Evolutionary conservation across 1,140 invertebrate genomes (phyloP).

Genomic region (Neoseiulus cucumeris): DNA sequence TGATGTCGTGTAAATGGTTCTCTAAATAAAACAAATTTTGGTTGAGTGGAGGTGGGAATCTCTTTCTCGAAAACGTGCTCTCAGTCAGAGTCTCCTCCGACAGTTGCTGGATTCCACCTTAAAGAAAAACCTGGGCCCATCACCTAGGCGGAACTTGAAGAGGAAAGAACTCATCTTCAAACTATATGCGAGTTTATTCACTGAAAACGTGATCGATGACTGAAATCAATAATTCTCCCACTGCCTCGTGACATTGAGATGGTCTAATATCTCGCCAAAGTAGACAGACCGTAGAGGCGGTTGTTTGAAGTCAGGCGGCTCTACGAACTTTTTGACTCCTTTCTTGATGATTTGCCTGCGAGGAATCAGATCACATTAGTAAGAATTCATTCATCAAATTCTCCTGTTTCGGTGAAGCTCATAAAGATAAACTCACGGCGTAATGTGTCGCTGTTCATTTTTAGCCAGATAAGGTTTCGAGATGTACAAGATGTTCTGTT

Average conservation of each 20-base stretch:
- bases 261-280: background rate
- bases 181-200: too few species aligned
- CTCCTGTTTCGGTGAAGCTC: background rate
- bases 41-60: too few species aligned
- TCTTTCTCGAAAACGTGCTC: too few species aligned
- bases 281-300: background rate
- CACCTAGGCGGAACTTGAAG: too few species aligned
- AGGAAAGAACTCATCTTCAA: too few species aligned
- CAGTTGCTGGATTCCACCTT: too few species aligned
- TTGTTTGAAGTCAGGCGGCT: background rate
- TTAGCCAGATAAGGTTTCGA: background rate
- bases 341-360: background rate
- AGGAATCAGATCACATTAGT: background rate
- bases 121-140: too few species aligned
- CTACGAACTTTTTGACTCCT: background rate
- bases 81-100: too few species aligned
- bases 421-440: background rate
- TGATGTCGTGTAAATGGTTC: too few species aligned
- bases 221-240: conserved; percentile 2
- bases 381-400: background rate
- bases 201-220: too few species aligned
- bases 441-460: background rate
- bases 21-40: too few species aligned
- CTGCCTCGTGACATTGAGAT: background rate
- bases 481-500: background rate